Base-by-base conservation (phyloP, 92 coral and sea anemone genomes). In the Siderastrea siderea region DNA sequence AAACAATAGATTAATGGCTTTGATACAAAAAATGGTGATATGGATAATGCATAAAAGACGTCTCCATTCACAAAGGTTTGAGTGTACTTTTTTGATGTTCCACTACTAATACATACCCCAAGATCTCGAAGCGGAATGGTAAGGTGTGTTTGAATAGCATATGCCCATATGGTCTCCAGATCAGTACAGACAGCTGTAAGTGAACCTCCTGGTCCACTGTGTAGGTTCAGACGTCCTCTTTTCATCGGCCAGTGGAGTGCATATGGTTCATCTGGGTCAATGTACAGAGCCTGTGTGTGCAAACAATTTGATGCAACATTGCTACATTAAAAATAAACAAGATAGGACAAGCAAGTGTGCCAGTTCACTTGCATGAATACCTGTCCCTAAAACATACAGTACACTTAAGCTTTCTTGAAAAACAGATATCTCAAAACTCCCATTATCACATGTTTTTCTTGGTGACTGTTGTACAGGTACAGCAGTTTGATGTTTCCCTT, bases 241-340 rank as follows among this genome's bases (percentile, higher is more conserved):
- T 91, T 98, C 89, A 98, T 94, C 12, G 99, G 99, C 99, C 99
- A 98, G 88, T 93, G 99, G 17, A 95, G 47, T 11, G 92, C 64
- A 85, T 98, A 98, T 16, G 98, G 93, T 70, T 98, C 99, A 79
- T 93, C 78, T 16, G 96, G 96, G 74, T 95, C 92, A 57, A 98
- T 81, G 62, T 98, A 95, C 49, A 95, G 67, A 52, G 98, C 99
- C 99, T 98, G 70, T 15, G 75, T 49, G 13, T 13, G 47, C 47
- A 81, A 72, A 60, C 7, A 71, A 70, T 47, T 6, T 1, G 7
- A 45, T 0, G 2, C 14, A 7, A 5, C 5, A 64, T 3, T 64
- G 43, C 9, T 64, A 26, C 38, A 26, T 26, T 26, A 26, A 26
- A 26, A 6, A 69, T 26, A 69, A 69, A 69, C 12, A 69, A 69